Evolutionary conservation across 2,113 vertebrate species (phyloP).

Genomic region (Rana temporaria): DNA sequence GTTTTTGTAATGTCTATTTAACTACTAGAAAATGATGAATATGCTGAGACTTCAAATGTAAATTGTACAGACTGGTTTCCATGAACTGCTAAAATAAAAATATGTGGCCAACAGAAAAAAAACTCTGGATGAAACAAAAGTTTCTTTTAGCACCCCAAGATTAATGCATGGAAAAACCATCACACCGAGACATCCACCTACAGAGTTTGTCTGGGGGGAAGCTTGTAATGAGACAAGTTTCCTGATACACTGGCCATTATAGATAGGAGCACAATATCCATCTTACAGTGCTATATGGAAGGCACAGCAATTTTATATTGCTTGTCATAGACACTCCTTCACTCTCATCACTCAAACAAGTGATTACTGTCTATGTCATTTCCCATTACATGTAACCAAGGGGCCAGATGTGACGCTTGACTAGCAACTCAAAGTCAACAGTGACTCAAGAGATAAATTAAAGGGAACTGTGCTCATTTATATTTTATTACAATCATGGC

Average conservation of each 20-base stretch:
- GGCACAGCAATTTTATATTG: no score
- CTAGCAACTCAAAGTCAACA: no score
- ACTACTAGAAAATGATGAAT: no score
- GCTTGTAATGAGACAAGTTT: neutral
- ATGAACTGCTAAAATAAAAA: constrained; percentile 18
- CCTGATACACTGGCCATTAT: constrained; percentile 8
- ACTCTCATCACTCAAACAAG: neutral
- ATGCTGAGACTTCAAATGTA: neutral
- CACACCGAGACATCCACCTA: neutral
- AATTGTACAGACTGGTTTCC: neutral
- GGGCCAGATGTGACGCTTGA: neutral
- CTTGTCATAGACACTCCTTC: neutral
- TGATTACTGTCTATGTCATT: constrained; percentile 7
- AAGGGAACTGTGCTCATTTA: no score
- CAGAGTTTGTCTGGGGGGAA: constrained; percentile 17
- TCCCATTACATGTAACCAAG: neutral
- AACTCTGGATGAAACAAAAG: constrained; percentile 12
- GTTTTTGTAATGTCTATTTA: neutral
- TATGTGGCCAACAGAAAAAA: neutral
- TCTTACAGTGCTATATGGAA: no score
- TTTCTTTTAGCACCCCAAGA: constrained; percentile 18
- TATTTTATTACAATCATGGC: no score
- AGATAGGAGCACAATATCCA: neutral
- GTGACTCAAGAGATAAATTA: no score
- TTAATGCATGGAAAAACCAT: constrained; percentile 18